Conservation (phyloP, 1,140 invertebrate species). For the Macrobrachium nipponense region DNA sequence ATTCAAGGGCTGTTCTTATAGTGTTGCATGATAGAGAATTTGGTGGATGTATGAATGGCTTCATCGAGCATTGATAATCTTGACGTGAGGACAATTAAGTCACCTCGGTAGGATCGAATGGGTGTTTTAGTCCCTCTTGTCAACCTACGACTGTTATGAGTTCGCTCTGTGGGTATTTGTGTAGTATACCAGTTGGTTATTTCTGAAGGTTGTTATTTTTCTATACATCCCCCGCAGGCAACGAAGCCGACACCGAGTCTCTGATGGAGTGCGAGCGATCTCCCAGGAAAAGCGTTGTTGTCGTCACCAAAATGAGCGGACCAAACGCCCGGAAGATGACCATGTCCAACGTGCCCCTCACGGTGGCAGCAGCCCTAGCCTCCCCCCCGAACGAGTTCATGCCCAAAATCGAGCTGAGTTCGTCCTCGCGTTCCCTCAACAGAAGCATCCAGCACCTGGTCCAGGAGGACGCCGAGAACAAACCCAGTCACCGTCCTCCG, state of each 20-base stretch:
- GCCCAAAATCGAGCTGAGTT: constrained; percentile 33
- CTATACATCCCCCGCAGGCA: constrained; percentile 40
- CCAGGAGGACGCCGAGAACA: constrained; percentile 44
- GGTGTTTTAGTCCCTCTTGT: no score
- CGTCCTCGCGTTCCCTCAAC: constrained; percentile 38
- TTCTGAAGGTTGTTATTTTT: neutral
- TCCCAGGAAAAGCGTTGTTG: neutral
- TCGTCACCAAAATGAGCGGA: neutral
- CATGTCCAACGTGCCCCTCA: neutral
- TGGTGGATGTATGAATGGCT: no score
- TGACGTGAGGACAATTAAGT: no score
- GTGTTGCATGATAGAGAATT: no score
- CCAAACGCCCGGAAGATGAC: constrained; percentile 14
- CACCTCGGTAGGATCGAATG: no score
- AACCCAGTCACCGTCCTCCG: constrained; percentile 42
- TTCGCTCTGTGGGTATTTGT: no score
- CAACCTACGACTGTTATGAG: no score
- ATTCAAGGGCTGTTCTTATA: no score
- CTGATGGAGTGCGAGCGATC: constrained; percentile 47
- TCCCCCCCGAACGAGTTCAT: constrained; percentile 21
- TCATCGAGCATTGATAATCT: no score
- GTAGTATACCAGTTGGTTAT: neutral
- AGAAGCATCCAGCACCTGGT: constrained; percentile 34
- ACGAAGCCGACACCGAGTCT: constrained; percentile 56
- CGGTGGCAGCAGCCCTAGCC: neutral